Evolutionary conservation across 1,140 invertebrate species (phyloP).

Genomic region (Hermatobates lingyangjiaoensis): DNA sequence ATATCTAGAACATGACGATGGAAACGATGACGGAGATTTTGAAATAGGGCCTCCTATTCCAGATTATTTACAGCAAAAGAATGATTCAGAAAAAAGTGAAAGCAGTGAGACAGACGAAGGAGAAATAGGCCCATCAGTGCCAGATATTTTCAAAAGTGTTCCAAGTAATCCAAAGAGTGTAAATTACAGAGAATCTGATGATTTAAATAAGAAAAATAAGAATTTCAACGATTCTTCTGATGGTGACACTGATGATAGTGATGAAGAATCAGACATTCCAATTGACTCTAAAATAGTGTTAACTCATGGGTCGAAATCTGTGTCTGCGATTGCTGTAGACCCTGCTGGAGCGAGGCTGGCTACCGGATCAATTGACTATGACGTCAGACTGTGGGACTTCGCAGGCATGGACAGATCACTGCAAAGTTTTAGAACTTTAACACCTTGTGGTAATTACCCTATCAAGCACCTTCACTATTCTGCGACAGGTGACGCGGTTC

Average conservation of each 20-base stretch:
- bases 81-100: neutral
- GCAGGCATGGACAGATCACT: slow-evolving; percentile 87
- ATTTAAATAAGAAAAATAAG: slow-evolving; percentile 2
- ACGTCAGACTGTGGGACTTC: slow-evolving; percentile 95
- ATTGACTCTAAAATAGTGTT: slow-evolving; percentile 61
- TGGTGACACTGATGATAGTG: slow-evolving; percentile 20
- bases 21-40: slow-evolving; percentile 4
- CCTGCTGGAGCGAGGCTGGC: slow-evolving; percentile 80
- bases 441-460: slow-evolving; percentile 88
- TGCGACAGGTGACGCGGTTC: slow-evolving; percentile 78
- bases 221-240: slow-evolving; percentile 16
- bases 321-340: slow-evolving; percentile 75
- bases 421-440: slow-evolving; percentile 74
- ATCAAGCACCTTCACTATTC: slow-evolving; percentile 83
- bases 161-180: slow-evolving; percentile 13
- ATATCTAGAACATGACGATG: neutral
- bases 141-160: slow-evolving; percentile 14
- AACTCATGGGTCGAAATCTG: slow-evolving; percentile 66
- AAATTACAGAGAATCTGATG: slow-evolving; percentile 13
- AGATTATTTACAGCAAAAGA: neutral
- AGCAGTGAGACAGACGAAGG: slow-evolving; percentile 25
- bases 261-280: slow-evolving; percentile 42
- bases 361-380: slow-evolving; percentile 87
- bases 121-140: slow-evolving; percentile 37
- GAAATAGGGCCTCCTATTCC: slow-evolving; percentile 12